Evolutionary conservation across 1,140 invertebrate species (phyloP).

Genomic region (Parapsyche elsis): DNA sequence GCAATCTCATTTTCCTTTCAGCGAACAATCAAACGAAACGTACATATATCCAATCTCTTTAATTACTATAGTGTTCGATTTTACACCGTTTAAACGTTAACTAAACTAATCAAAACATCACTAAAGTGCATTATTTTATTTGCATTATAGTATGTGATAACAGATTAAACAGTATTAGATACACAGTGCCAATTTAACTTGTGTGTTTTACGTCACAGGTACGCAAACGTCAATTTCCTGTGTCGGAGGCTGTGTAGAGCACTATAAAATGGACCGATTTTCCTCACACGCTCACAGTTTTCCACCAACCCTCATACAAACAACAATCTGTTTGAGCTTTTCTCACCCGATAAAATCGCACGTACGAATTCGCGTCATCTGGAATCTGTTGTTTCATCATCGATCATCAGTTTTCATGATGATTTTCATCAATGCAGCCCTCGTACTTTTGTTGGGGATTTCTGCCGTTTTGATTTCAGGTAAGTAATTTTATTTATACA

Average conservation of each 20-base stretch:
- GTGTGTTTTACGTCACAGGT: neutral
- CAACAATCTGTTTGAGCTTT: neutral
- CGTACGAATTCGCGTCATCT: neutral
- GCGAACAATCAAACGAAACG: no score
- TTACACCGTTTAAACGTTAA: no score
- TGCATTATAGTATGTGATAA: neutral
- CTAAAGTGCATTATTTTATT: no score
- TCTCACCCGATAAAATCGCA: neutral
- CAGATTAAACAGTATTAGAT: no score
- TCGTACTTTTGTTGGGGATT: slow-evolving; percentile 5
- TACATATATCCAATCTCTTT: no score
- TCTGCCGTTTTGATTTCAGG: slow-evolving; percentile 6
- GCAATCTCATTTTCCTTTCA: no score
- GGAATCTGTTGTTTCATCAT: neutral
- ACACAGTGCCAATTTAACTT: no score
- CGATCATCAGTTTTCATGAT: neutral
- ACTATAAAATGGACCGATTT: neutral
- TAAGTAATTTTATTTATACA: slow-evolving; percentile 17
- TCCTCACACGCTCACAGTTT: slow-evolving; percentile 3
- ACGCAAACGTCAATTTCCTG: slow-evolving; percentile 21
- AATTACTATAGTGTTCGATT: no score
- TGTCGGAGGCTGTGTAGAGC: neutral
- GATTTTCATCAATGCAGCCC: slow-evolving; percentile 21
- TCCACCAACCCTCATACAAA: neutral
- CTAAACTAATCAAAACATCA: neutral